These are phyloP conservation scores for Eupithecia centaureata DNA, from an alignment of 2,888 invertebrate species.

Conservation along the genomic window DNA sequence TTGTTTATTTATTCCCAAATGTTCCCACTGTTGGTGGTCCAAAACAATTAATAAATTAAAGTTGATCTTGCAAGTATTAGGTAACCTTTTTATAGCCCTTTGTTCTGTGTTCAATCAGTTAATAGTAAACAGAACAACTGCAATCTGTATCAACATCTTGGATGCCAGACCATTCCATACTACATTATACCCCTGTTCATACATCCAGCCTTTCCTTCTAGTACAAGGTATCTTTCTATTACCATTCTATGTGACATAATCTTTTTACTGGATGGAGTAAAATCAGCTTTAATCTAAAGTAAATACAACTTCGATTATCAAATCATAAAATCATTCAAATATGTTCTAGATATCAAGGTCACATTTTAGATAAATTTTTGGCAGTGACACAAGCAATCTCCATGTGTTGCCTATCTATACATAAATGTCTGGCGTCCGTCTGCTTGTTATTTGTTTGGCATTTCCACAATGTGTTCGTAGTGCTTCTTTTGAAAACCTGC, in stretches of 20 bases:
- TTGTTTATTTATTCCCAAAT: too few species aligned
- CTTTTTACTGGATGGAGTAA: neutral
- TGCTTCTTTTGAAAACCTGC: slow-evolving; percentile 47
- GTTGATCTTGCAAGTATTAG: neutral
- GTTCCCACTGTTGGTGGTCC: too few species aligned
- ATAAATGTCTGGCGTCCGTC: slow-evolving; percentile 65
- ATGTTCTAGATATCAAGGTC: slow-evolving; percentile 41
- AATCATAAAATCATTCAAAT: slow-evolving; percentile 2
- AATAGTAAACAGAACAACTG: too few species aligned
- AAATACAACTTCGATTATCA: neutral
- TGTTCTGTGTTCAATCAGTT: neutral
- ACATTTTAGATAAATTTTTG: slow-evolving; percentile 47
- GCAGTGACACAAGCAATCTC: slow-evolving; percentile 39
- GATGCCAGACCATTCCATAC: neutral
- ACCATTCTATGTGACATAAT: neutral
- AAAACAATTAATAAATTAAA: too few species aligned
- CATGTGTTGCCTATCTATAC: slow-evolving; percentile 52
- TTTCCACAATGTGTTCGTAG: slow-evolving; percentile 51
- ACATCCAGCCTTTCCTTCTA: neutral
- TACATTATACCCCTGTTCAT: neutral
- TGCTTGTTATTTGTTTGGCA: slow-evolving; percentile 54
- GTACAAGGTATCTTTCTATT: neutral
- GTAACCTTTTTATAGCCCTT: neutral
- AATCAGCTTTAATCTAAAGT: neutral
- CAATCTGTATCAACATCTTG: neutral